Percentiles rank a stretch among this genome's conserved stretches.
phyloP scores from a whole-genome alignment of 2,888 invertebrate species.

The Clusia tigrina region DNA sequence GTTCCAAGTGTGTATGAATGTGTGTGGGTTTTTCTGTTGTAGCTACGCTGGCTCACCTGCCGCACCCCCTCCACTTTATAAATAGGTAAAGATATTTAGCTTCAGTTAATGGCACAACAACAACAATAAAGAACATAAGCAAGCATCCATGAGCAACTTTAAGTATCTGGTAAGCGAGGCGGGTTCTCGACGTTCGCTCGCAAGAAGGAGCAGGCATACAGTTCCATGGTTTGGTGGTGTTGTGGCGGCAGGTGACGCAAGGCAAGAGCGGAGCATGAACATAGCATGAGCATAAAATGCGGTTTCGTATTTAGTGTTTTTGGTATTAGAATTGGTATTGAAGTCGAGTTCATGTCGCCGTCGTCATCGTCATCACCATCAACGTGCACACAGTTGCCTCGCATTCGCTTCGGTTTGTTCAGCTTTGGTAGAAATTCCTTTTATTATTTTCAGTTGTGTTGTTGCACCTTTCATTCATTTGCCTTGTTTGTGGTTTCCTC shows the following conservation, averaged over 20 bases:
- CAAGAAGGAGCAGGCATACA: neutral
- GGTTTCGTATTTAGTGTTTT: neutral
- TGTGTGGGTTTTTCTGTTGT: neutral
- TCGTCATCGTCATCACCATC: no score
- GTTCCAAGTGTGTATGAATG: neutral
- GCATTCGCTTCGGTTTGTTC: neutral
- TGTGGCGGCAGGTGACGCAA: no score
- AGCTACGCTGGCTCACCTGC: neutral
- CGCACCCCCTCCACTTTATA: neutral
- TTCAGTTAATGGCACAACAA: neutral
- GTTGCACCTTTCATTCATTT: no score
- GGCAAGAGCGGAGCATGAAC: no score
- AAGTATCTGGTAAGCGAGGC: constrained; percentile 11
- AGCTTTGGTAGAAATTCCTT: constrained; percentile 1
- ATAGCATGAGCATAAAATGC: constrained; percentile 3
- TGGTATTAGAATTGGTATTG: neutral
- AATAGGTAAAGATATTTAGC: neutral
- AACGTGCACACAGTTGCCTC: no score
- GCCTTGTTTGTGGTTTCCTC: no score
- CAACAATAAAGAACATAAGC: neutral
- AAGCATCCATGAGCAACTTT: neutral
- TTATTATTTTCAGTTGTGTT: neutral
- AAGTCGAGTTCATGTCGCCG: neutral
- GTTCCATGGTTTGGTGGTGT: constrained; percentile 2
- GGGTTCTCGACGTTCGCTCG: neutral